Percentiles rank a stretch among this genome's conserved stretches.
These are phyloP conservation scores for Corvus moneduloides DNA, from an alignment of 2,113 vertebrate species.

Conservation along the genomic window DNA sequence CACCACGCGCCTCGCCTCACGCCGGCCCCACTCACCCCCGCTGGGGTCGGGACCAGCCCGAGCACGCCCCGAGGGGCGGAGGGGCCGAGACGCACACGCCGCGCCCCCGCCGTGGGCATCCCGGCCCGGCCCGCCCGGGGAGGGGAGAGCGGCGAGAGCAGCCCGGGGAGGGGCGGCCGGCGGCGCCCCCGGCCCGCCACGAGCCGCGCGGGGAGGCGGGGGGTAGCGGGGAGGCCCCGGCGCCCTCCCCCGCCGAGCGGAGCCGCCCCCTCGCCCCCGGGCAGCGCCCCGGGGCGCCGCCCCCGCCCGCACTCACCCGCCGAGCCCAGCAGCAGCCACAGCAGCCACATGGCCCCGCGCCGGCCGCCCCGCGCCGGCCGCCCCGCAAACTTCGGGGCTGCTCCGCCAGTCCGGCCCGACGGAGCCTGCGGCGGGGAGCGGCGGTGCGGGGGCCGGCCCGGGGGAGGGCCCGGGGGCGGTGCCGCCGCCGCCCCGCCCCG, in stretches of 20 bases:
- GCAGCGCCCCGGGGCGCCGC: no score
- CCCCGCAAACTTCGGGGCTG: no score
- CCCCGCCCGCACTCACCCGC: no score
- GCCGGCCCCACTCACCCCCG: neutral
- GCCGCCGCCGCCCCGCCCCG: neutral
- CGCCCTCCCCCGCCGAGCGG: no score
- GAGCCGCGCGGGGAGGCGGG: neutral
- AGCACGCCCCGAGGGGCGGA: neutral
- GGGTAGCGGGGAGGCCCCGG: neutral
- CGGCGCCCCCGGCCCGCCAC: neutral
- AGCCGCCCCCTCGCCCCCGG: no score
- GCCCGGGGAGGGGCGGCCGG: neutral
- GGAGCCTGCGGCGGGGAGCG: no score
- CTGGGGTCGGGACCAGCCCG: neutral
- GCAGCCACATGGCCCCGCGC: no score
- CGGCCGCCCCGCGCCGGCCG: no score
- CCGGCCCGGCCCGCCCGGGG: neutral
- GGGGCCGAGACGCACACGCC: neutral
- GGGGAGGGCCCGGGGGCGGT: neutral
- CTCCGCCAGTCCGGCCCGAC: no score
- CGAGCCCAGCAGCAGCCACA: no score
- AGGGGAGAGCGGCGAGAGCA: neutral
- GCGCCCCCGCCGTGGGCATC: neutral
- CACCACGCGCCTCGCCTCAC: slow-evolving; percentile 19
- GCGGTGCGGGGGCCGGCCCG: neutral